A percentile compares a stretch with the other conserved stretches of the same genome.
Conservation (phyloP, 2,113 vertebrate species). For the mouse (Mus musculus) region DNA sequence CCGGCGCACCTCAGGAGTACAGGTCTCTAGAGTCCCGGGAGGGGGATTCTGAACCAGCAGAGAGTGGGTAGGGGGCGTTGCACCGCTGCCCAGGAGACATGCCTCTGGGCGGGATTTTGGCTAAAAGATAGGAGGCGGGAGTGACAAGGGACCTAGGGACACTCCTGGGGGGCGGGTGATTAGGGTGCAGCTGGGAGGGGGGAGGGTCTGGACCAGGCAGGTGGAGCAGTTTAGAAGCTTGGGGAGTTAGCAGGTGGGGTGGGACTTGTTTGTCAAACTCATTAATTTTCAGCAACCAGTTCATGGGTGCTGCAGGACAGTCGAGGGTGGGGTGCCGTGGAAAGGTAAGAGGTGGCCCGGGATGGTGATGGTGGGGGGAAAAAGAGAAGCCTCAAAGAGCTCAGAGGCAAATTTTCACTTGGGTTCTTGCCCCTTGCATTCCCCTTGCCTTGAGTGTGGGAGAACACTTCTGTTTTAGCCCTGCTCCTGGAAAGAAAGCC, state of each 20-base stretch:
- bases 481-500: conserved; percentile 21
- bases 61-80: conserved; percentile 58
- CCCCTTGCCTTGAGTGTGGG: conserved; percentile 55
- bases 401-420: conserved; percentile 45
- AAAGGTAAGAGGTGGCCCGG: conserved; percentile 35
- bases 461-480: conserved; percentile 44
- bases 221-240: conserved; percentile 7
- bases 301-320: conserved; percentile 42
- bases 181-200: conserved; percentile 44
- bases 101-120: conserved; percentile 76
- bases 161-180: neutral
- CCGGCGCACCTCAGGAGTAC: neutral
- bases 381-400: conserved; percentile 9
- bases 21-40: conserved; percentile 34
- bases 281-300: conserved; percentile 34
- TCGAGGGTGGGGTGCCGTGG: neutral
- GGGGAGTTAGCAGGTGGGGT: conserved; percentile 62
- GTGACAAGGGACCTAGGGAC: neutral
- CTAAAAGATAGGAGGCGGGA: conserved; percentile 71
- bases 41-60: conserved; percentile 25
- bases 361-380: conserved; percentile 50
- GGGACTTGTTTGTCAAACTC: conserved; percentile 54
- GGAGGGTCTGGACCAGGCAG: conserved; percentile 66
- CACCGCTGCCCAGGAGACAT: conserved; percentile 63
- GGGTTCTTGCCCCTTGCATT: conserved; percentile 5